These are phyloP conservation scores for Palloptera scutellata DNA, from an alignment of 2,888 invertebrate genomes.

Conservation along the genomic window DNA sequence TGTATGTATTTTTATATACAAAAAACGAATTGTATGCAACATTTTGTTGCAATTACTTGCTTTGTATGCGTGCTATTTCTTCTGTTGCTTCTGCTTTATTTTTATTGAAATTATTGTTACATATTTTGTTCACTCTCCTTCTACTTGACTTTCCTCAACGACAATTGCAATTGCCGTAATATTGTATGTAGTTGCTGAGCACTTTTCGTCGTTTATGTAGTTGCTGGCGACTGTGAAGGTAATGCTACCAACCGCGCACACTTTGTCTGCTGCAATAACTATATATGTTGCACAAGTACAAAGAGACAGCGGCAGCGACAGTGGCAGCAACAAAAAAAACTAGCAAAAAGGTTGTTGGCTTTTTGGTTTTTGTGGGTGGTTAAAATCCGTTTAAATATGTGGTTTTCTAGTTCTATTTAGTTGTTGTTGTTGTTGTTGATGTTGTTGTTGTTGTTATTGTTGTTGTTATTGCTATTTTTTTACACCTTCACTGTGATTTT, in stretches of 20 bases:
- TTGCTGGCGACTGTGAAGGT: too few species aligned
- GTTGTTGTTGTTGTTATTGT: conserved; percentile 15
- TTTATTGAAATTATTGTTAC: too few species aligned
- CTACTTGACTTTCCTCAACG: too few species aligned
- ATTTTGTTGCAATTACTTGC: conserved; percentile 2
- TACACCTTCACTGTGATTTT: not conserved
- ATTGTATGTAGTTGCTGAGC: too few species aligned
- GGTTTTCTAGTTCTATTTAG: conserved; percentile 2
- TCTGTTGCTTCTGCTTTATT: not conserved
- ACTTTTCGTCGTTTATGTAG: too few species aligned
- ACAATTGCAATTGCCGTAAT: too few species aligned
- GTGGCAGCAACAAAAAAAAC: conserved; percentile 3
- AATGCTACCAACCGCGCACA: too few species aligned
- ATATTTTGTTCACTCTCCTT: too few species aligned
- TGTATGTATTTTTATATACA: too few species aligned
- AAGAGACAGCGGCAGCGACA: conserved; percentile 1
- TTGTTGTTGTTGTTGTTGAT: not conserved
- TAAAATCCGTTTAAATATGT: conserved; percentile 27
- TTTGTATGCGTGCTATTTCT: not conserved
- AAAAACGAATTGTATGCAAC: not conserved
- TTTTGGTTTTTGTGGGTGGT: conserved; percentile 28
- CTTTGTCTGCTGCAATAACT: too few species aligned
- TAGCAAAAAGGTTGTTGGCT: conserved; percentile 28
- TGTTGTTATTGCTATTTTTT: conserved; percentile 15
- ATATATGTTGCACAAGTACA: not conserved